Percentiles rank a stretch among this genome's conserved stretches.
Evolutionary conservation across 2,797 vertebrate species (phyloP).

Genomic region (Sternarchorhynchus goeldii): DNA sequence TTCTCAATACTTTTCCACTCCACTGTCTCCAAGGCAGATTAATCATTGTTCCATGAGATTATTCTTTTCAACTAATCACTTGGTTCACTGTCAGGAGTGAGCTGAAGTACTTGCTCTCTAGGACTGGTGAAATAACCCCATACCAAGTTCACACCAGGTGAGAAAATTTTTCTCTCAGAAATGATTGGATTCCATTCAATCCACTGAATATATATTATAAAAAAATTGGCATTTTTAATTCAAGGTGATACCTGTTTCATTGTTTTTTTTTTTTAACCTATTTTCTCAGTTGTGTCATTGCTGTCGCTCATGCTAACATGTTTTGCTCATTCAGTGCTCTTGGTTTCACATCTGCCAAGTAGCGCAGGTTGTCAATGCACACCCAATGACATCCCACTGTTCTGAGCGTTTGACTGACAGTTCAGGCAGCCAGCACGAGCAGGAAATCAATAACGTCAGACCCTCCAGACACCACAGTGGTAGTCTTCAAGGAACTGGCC

Average conservation of each 20-base stretch:
- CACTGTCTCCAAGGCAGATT: slow-evolving; percentile 67
- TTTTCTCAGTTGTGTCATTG: slow-evolving; percentile 48
- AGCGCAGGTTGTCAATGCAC: slow-evolving; percentile 78
- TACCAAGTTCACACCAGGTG: slow-evolving; percentile 62
- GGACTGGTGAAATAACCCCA: slow-evolving; percentile 65
- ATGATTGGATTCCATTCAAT: slow-evolving; percentile 68
- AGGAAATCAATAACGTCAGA: slow-evolving; percentile 90
- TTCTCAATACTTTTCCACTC: slow-evolving; percentile 70
- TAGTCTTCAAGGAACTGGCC: slow-evolving; percentile 84
- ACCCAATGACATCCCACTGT: slow-evolving; percentile 87
- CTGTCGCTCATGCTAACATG: slow-evolving; percentile 62
- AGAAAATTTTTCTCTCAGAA: slow-evolving; percentile 65
- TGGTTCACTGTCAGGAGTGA: slow-evolving; percentile 70
- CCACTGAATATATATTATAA: slow-evolving; percentile 50
- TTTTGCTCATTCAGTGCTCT: slow-evolving; percentile 75
- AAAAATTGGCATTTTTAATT: slow-evolving; percentile 73
- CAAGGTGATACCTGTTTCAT: slow-evolving; percentile 68
- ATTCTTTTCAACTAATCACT: slow-evolving; percentile 77
- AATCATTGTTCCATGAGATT: slow-evolving; percentile 70
- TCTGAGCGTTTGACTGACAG: slow-evolving; percentile 86
- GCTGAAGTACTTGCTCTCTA: slow-evolving; percentile 68
- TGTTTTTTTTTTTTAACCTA: slow-evolving; percentile 9
- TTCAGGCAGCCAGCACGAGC: slow-evolving; percentile 80
- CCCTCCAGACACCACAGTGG: slow-evolving; percentile 80
- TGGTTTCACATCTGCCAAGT: slow-evolving; percentile 74